These are phyloP conservation scores for Lepidochitona cinerea DNA, from an alignment of 2,888 invertebrate species.

Conservation along the genomic window DNA sequence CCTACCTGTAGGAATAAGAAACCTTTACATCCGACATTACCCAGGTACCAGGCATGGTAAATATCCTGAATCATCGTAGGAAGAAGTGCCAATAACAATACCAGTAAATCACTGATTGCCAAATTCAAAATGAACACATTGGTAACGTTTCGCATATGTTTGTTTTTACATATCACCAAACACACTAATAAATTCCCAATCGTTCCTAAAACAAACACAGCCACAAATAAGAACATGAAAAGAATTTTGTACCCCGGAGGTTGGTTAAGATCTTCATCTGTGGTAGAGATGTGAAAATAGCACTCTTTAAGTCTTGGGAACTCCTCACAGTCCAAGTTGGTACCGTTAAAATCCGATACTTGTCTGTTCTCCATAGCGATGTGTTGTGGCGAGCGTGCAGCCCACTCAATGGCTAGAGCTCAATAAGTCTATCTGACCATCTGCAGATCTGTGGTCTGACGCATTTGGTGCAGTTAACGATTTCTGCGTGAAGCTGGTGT, in stretches of 20 bases:
- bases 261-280: no score
- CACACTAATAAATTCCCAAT: conserved; percentile 89
- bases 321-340: no score
- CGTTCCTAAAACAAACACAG: conserved; percentile 84
- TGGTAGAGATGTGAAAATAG: no score
- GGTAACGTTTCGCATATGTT: conserved; percentile 85
- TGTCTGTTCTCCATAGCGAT: no score
- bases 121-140: conserved; percentile 92
- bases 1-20: conserved; percentile 89
- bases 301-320: no score
- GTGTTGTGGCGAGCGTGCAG: no score
- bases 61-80: conserved; percentile 91
- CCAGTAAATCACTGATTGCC: conserved; percentile 85
- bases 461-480: no score
- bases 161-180: conserved; percentile 86
- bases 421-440: no score
- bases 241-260: conserved; percentile 81
- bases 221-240: conserved; percentile 80
- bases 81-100: conserved; percentile 87
- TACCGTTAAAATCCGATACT: no score
- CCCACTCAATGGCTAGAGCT: no score
- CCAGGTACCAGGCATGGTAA: conserved; percentile 92
- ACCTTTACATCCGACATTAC: conserved; percentile 84
- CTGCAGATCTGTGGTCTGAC: no score
- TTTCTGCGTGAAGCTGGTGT: no score